Base-by-base conservation (phyloP, 2,888 invertebrate species). In the Phasia obesa region DNA sequence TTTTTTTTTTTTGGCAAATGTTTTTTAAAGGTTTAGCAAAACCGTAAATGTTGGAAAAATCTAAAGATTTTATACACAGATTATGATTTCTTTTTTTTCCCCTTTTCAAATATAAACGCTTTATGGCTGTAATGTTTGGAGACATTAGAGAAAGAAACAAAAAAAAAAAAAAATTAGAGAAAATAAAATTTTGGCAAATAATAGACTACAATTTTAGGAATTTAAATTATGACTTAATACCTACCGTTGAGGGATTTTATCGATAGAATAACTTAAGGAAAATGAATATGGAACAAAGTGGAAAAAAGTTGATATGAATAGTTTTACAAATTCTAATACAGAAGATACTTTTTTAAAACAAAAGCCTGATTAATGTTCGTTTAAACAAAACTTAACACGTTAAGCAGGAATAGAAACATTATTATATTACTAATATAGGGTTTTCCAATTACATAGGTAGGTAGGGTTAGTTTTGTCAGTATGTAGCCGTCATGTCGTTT, bases 51-150 rank as follows among this genome's bases (percentile, higher is more conserved):
- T 69, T 38, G 62, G 74, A 74, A 49, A 82, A 53, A 82, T 82
- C 82, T 69, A 74, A 57, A 78, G 82, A 82, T 82, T 74, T 78
- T 69, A 42, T 62, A 13, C 0, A 0, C 15, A 73, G 82, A 82
- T 82, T 69, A 67, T 21, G 42, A 47, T 59, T 55, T 42, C n/a
- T 59, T 70, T 35, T 31, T 9, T 17, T 67, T n/a, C n/a, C n/a
- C n/a, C n/a, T n/a, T n/a, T n/a, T n/a, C n/a, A n/a, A n/a, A n/a
- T n/a, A n/a, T n/a, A n/a, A n/a, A n/a, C n/a, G n/a, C n/a, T n/a
- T 53, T 47, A 5, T 21, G 9, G 35, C 62, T 64, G 53, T 47
- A 19, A 49, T 9, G 38, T 35, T 80, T 44, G 81, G 76, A 75
- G 81, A 81, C 81, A 81, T 65, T 55, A 70, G 47, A 70, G 47